Percentiles rank a stretch among this genome's conserved stretches.
These are phyloP conservation scores for Plecturocebus donacophilus DNA, from an alignment of 2,113 vertebrate species.

Conservation along the genomic window DNA sequence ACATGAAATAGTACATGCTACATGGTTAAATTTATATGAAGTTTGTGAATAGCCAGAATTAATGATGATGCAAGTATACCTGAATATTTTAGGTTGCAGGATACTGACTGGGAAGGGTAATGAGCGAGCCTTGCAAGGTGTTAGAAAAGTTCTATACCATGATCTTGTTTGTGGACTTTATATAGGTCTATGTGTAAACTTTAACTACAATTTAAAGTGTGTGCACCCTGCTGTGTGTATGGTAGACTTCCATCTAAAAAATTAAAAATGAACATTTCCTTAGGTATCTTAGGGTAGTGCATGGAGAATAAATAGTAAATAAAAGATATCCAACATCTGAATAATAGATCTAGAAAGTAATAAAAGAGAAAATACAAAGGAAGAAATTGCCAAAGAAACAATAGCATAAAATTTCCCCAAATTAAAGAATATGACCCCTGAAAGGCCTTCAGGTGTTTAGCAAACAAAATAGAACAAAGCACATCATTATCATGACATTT, in stretches of 20 bases:
- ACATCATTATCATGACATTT: background rate
- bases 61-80: background rate
- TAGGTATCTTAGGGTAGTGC: background rate
- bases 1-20: background rate
- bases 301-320: background rate
- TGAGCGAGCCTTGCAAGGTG: background rate
- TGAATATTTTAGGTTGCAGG: background rate
- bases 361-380: background rate
- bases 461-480: background rate
- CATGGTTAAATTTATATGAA: background rate
- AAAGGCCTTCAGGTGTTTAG: background rate
- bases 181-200: background rate
- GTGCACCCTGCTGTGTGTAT: background rate
- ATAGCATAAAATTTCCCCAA: background rate
- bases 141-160: background rate
- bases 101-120: background rate
- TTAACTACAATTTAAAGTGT: background rate
- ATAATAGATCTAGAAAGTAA: background rate
- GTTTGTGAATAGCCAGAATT: background rate
- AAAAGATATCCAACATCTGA: background rate
- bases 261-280: background rate
- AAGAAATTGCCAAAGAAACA: background rate
- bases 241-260: background rate
- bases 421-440: background rate
- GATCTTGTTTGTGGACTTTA: background rate